Evolutionary conservation across 2,797 vertebrate species (phyloP).

Genomic region (Semaprochilodus insignis): DNA sequence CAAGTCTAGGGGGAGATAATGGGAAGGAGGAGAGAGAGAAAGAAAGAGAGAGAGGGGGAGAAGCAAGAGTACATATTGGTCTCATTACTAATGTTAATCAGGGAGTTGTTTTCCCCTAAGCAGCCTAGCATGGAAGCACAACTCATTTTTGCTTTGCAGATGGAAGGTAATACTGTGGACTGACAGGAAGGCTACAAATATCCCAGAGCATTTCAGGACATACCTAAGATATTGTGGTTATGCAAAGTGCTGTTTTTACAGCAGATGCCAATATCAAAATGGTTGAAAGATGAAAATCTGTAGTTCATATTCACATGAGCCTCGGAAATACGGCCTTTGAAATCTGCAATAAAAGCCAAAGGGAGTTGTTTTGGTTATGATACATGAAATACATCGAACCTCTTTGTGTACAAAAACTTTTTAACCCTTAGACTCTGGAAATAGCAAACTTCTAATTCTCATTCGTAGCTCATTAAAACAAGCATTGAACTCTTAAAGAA

Average conservation of each 20-base stretch:
- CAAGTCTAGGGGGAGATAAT: slow-evolving; percentile 10
- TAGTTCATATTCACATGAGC: background rate
- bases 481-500: background rate
- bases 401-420: background rate
- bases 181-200: slow-evolving; percentile 1
- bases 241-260: background rate
- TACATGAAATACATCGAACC: background rate
- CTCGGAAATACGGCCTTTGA: background rate
- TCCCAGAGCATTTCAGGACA: slow-evolving; percentile 10
- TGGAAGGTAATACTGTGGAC: slow-evolving; percentile 3
- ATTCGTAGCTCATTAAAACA: background rate
- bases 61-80: slow-evolving; percentile 12
- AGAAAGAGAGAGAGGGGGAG: slow-evolving; percentile 21
- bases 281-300: background rate
- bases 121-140: background rate
- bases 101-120: slow-evolving; percentile 24
- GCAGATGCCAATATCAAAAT: background rate
- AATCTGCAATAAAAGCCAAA: background rate
- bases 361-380: background rate
- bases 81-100: slow-evolving; percentile 32
- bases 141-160: slow-evolving; percentile 28
- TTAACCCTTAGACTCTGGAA: background rate
- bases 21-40: background rate
- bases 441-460: background rate
- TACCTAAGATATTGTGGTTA: slow-evolving; percentile 22